Percentiles rank a stretch among this genome's conserved stretches.
These are phyloP conservation scores for Marronus borbonicus DNA, from an alignment of 2,888 invertebrate species.

Conservation along the genomic window DNA sequence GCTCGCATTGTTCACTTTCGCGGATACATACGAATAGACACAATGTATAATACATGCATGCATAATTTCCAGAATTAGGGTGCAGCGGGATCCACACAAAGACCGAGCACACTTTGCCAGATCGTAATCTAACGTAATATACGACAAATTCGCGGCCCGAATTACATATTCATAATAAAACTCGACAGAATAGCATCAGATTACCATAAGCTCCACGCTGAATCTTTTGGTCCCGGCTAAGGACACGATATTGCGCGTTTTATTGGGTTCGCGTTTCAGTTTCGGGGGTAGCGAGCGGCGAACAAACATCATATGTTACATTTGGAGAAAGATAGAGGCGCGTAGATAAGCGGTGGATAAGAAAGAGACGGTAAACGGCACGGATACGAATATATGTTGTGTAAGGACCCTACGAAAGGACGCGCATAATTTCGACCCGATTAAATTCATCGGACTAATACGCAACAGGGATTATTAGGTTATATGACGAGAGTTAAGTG, in stretches of 20 bases:
- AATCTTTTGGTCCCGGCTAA: neutral
- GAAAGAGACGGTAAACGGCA: neutral
- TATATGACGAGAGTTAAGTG: neutral
- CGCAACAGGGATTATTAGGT: slow-evolving; percentile 1
- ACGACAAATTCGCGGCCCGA: neutral
- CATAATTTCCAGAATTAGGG: too few species aligned
- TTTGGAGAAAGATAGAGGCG: neutral
- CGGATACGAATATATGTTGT: neutral
- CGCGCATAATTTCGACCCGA: neutral
- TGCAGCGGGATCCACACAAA: too few species aligned
- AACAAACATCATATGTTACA: slow-evolving; percentile 9
- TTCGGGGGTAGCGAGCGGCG: neutral
- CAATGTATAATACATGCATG: too few species aligned
- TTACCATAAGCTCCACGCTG: neutral
- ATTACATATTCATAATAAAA: slow-evolving; percentile 10
- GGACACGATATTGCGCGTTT: slow-evolving; percentile 2
- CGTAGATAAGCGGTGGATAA: neutral
- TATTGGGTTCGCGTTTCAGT: slow-evolving; percentile 4
- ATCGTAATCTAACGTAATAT: neutral
- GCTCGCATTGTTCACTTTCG: too few species aligned
- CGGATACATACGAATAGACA: too few species aligned
- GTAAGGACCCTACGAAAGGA: neutral
- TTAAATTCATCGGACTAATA: slow-evolving; percentile 6
- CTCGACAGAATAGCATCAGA: slow-evolving; percentile 7
- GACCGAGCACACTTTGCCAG: too few species aligned